Percentiles rank a stretch among this genome's conserved stretches.
These are phyloP conservation scores for Drosophila mayri DNA, from an alignment of 1,140 invertebrate species.

Conservation along the genomic window DNA sequence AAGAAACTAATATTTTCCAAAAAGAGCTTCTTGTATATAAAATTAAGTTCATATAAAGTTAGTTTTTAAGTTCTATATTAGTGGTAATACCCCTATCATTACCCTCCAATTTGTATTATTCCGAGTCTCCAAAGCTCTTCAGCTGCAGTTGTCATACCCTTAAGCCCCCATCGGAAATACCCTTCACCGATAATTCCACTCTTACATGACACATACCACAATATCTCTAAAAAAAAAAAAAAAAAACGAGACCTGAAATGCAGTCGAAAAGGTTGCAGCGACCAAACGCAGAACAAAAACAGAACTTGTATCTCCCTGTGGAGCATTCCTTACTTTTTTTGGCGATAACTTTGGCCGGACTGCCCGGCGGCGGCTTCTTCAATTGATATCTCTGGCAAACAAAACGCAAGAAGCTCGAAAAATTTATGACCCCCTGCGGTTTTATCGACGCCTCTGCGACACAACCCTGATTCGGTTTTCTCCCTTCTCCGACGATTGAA, in stretches of 20 bases:
- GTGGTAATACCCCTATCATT: too few species aligned
- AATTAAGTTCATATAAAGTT: too few species aligned
- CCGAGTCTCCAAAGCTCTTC: not conserved
- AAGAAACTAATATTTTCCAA: too few species aligned
- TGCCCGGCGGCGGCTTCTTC: constrained; percentile 67
- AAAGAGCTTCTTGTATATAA: too few species aligned
- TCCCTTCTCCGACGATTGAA: constrained; percentile 62
- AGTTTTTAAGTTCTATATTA: too few species aligned
- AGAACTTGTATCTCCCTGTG: constrained; percentile 46
- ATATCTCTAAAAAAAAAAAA: constrained; percentile 11
- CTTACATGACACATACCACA: constrained; percentile 67
- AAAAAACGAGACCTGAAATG: constrained; percentile 51
- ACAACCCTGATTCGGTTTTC: constrained; percentile 18
- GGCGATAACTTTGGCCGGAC: constrained; percentile 71
- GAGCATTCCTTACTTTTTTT: constrained; percentile 65
- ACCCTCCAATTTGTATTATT: not conserved
- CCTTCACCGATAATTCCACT: constrained; percentile 23
- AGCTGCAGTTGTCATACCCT: constrained; percentile 11
- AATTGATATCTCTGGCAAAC: constrained; percentile 76
- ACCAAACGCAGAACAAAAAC: constrained; percentile 13
- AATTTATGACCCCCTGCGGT: constrained; percentile 81
- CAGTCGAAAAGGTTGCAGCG: constrained; percentile 53
- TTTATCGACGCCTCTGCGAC: constrained; percentile 79
- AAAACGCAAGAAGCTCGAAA: constrained; percentile 77
- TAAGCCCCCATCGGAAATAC: constrained; percentile 25